Percentiles rank a stretch among this genome's conserved stretches.
These are phyloP conservation scores for Crotalus horridus DNA, from an alignment of 2,113 vertebrate genomes.

Conservation along the genomic window DNA sequence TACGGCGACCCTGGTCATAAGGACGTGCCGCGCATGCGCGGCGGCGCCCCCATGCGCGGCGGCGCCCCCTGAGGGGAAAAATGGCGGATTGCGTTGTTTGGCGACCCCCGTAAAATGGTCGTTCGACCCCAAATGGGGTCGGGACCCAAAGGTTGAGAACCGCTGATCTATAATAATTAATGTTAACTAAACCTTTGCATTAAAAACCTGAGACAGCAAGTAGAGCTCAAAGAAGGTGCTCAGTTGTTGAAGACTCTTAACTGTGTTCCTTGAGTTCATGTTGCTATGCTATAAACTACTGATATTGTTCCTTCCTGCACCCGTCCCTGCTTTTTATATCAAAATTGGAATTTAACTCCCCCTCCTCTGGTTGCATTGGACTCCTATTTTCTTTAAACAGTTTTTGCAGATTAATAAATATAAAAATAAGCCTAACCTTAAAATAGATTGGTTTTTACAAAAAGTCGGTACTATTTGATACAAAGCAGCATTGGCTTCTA, in stretches of 20 bases:
- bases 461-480: not conserved
- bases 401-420: not conserved
- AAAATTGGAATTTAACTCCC: not conserved
- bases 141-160: too few species aligned
- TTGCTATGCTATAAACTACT: not conserved
- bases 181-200: not conserved
- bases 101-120: too few species aligned
- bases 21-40: too few species aligned
- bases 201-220: not conserved
- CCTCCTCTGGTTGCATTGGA: not conserved
- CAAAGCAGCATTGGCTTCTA: constrained; percentile 20
- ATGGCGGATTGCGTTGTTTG: too few species aligned
- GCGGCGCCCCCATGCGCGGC: too few species aligned
- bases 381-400: not conserved
- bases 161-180: not conserved
- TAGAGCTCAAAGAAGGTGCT: not conserved
- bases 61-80: too few species aligned
- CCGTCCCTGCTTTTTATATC: not conserved
- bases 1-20: too few species aligned
- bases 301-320: not conserved
- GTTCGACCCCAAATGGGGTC: too few species aligned
- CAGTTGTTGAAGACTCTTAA: not conserved
- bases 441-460: not conserved
- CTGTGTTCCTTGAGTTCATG: not conserved
- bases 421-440: not conserved